Evolutionary conservation across 2,888 invertebrate genomes (phyloP), one percentile per base, ranked within the genome.

Genomic region (Tetrapedia diversipes): DNA sequence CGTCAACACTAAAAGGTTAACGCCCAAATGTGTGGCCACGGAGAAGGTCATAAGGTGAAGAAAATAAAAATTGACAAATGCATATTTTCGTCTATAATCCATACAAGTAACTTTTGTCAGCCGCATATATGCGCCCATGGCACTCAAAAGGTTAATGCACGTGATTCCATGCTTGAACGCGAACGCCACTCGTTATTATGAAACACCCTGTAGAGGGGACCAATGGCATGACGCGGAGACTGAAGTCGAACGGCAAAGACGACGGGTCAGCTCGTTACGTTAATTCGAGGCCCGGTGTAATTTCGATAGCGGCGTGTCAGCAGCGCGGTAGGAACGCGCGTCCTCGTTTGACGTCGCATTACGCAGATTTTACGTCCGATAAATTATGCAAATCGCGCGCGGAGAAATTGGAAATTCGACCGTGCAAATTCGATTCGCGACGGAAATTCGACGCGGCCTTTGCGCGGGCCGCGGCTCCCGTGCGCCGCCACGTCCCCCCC

Each of bases 371-470:
- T 60, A 75, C 72, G 59, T 59, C 54, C 75, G 72, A 75, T 65
- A 75, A 75, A 75, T 75, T 75, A 72, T 73, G 75, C 54, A 74
- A 67, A 74, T 76, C 61, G 60, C 43, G 56, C 41, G 22, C 56
- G 74, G 27, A 57, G 67, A 73, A 61, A 73, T 74, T 74, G 74
- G 67, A 76, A 76, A 76, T 74, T 76, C 67, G 61, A 67, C 37
- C 74, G 75, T 75, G 72, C 65, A 75, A 75, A 75, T 75, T 73
- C 53, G 75, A 75, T 75, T 75, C 60, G 75, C 65, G 65, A 72
- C 54, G 75, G 75, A 75, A 72, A 72, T 64, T 72, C 75, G 59
- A 59, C 65, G 53, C 49, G 24, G 34, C 60, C 41, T 54, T 43
- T 59, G 67, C 66, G 34, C 53, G n/a, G 45, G 14, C 63, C 32